A percentile compares a stretch with the other conserved stretches of the same genome.
Evolutionary conservation across 2,888 invertebrate genomes (phyloP).

Genomic region (Apodemia mormo): DNA sequence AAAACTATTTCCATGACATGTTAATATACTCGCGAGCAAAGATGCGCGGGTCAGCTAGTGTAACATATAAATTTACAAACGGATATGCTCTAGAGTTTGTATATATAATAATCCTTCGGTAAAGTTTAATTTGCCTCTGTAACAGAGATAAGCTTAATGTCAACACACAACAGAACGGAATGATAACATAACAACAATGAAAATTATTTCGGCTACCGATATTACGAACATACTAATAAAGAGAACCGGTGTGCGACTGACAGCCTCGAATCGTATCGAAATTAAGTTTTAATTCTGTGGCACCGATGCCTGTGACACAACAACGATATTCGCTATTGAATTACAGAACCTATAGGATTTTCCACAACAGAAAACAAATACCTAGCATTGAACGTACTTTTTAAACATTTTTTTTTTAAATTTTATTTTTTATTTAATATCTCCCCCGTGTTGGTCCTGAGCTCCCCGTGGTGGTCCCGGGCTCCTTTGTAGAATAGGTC

Average conservation of each 20-base stretch:
- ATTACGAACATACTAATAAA: slow-evolving; percentile 8
- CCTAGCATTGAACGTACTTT: too few species aligned
- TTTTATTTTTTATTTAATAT: too few species aligned
- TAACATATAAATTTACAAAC: background rate
- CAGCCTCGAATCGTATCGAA: slow-evolving; percentile 19
- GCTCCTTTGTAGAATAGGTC: too few species aligned
- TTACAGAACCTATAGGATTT: background rate
- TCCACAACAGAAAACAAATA: background rate
- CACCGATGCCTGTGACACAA: background rate
- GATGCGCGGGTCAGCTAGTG: too few species aligned
- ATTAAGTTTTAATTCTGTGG: slow-evolving; percentile 17
- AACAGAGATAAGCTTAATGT: slow-evolving; percentile 4
- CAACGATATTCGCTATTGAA: background rate
- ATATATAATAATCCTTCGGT: background rate
- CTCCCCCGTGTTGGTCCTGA: too few species aligned
- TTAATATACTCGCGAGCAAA: too few species aligned
- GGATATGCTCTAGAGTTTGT: background rate
- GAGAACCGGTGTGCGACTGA: slow-evolving; percentile 15
- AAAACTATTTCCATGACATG: too few species aligned
- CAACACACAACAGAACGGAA: background rate
- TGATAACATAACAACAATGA: slow-evolving; percentile 4
- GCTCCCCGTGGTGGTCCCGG: too few species aligned
- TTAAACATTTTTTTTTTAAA: too few species aligned
- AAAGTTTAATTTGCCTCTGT: slow-evolving; percentile 10
- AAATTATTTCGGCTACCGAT: slow-evolving; percentile 3